Evolutionary conservation across 2,888 invertebrate genomes (phyloP).

Genomic region (Prenolepis imparis): DNA sequence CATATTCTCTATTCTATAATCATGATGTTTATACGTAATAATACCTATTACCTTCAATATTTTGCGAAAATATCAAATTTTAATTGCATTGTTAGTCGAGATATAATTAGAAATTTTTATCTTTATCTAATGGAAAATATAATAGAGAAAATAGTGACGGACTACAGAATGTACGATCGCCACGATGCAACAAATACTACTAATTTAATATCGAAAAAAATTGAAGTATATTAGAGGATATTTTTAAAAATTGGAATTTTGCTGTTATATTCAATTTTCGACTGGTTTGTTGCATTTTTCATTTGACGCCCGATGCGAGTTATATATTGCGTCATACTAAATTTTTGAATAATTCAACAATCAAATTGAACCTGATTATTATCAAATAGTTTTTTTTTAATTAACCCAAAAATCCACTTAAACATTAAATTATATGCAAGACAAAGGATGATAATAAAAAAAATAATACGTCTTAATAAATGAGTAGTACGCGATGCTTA

Average conservation of each 20-base stretch:
- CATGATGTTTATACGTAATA: neutral
- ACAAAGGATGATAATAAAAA: slow-evolving; percentile 9
- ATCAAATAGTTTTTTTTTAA: slow-evolving; percentile 31
- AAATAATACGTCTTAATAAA: slow-evolving; percentile 17
- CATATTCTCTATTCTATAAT: neutral
- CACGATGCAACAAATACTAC: neutral
- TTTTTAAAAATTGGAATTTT: neutral
- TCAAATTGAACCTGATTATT: slow-evolving; percentile 4
- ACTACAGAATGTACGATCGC: neutral
- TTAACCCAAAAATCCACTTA: slow-evolving; percentile 1
- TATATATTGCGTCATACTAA: neutral
- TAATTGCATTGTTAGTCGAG: neutral
- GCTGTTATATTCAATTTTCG: neutral
- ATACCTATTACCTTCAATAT: neutral
- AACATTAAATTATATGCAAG: neutral
- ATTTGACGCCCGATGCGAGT: neutral
- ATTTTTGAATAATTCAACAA: neutral
- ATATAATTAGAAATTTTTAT: slow-evolving; percentile 6
- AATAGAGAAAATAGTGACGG: neutral
- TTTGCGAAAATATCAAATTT: neutral
- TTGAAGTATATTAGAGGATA: neutral
- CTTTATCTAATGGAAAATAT: neutral
- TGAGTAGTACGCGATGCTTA: neutral
- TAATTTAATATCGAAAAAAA: slow-evolving; percentile 22
- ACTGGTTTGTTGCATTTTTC: neutral